These are phyloP conservation scores for Lophotriccus pileatus DNA, from an alignment of 2,797 vertebrate genomes.

Conservation along the genomic window DNA sequence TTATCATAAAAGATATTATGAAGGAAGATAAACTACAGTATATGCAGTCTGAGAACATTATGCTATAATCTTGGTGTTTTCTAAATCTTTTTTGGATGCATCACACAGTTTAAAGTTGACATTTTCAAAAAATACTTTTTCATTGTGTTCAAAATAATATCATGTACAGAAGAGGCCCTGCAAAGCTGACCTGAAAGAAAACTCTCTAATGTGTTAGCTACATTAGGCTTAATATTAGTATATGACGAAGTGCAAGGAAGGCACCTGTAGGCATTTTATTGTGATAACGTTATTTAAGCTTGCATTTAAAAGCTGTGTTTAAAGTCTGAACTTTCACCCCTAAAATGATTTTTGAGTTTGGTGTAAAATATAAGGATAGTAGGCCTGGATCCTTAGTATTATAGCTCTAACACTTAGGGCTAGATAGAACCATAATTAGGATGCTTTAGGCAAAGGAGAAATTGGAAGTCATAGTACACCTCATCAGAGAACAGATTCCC, in stretches of 20 bases:
- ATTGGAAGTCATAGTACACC: background rate
- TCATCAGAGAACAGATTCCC: background rate
- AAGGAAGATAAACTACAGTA: conserved; percentile 6
- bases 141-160: background rate
- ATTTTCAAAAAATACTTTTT: background rate
- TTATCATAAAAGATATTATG: background rate
- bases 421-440: background rate
- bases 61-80: conserved; percentile 5
- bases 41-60: conserved; percentile 17
- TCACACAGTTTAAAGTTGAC: background rate
- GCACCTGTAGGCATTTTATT: background rate
- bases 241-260: background rate
- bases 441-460: background rate
- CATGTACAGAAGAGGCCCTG: background rate
- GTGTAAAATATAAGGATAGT: background rate
- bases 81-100: background rate
- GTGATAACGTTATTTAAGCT: background rate
- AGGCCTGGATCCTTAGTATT: background rate
- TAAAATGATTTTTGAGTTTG: background rate
- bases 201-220: background rate
- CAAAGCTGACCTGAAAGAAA: background rate
- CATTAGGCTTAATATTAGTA: background rate
- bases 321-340: background rate
- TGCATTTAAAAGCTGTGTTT: background rate
- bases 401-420: background rate